Evolutionary conservation across 1,140 invertebrate genomes (phyloP), one percentile per base, ranked within the genome.

Genomic region (Bradysia coprophila): DNA sequence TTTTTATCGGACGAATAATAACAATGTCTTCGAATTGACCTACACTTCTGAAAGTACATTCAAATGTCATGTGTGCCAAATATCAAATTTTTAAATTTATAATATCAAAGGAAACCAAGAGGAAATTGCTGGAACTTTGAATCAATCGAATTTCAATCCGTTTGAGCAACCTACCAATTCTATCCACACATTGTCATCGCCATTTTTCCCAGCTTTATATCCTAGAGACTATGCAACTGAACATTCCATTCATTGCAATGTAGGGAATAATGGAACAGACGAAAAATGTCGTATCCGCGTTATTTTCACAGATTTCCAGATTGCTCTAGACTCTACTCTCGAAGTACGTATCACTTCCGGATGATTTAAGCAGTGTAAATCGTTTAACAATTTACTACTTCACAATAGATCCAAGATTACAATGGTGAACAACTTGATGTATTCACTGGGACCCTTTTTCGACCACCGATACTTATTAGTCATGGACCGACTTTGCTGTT

Each of bases 131-230:
- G 75, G 75, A 45, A n/a, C n/a, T n/a, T n/a, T n/a, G n/a, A n/a
- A n/a, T n/a, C n/a, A n/a, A n/a, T n/a, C n/a, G n/a, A n/a, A n/a
- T n/a, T n/a, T n/a, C n/a, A n/a, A n/a, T n/a, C n/a, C n/a, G n/a
- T n/a, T n/a, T n/a, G n/a, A n/a, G n/a, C n/a, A n/a, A n/a, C n/a
- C n/a, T n/a, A n/a, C n/a, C n/a, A n/a, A n/a, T n/a, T n/a, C n/a
- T n/a, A n/a, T n/a, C n/a, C n/a, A n/a, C n/a, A n/a, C n/a, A n/a
- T 51, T 76, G 40, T 69, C 57, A 34, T 75, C 77, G 4, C 79
- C 79, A 2, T 80, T 77, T 53, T 81, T 81, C 45, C 78, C 79
- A 0, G 64, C 71, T 46, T 62, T 67, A 10, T 81, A 81, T 62
- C 75, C 78, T 0, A 62, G 71, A 16, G 78, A 81, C 47, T 68